Evolutionary conservation across 2,113 vertebrate genomes (phyloP).

Genomic region (Ancistrus triradiatus): DNA sequence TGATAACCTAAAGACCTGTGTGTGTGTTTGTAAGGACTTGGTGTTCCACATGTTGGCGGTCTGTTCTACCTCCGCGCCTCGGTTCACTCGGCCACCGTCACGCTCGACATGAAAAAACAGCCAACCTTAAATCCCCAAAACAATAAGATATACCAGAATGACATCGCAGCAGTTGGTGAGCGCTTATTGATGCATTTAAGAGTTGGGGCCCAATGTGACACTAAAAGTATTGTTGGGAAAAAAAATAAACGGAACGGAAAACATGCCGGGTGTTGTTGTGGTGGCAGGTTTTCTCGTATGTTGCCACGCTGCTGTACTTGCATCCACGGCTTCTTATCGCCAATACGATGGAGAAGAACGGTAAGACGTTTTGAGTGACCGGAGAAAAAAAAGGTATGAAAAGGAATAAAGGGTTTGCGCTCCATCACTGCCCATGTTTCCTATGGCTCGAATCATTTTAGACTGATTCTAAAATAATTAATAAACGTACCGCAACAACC

Average conservation of each 20-base stretch:
- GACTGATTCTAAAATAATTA: no score
- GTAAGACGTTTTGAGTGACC: no score
- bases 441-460: no score
- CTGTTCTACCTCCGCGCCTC: conserved; percentile 70
- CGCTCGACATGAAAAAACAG: fast-evolving
- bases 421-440: no score
- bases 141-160: conserved; percentile 63
- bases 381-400: no score
- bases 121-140: no score
- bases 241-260: not conserved
- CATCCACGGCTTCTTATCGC: conserved; percentile 70
- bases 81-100: conserved; percentile 57
- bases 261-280: not conserved
- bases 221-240: no score
- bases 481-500: no score
- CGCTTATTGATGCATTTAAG: no score
- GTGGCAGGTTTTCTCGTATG: conserved; percentile 73
- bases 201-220: no score
- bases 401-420: no score
- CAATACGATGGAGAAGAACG: conserved; percentile 70
- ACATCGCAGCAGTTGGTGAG: conserved; percentile 80
- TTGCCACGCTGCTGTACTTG: conserved; percentile 74
- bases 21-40: conserved; percentile 48
- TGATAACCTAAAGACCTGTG: not conserved
- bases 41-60: conserved; percentile 61